phyloP scores from a whole-genome alignment of 2,797 vertebrate genomes.

The Valencia hispanica region DNA sequence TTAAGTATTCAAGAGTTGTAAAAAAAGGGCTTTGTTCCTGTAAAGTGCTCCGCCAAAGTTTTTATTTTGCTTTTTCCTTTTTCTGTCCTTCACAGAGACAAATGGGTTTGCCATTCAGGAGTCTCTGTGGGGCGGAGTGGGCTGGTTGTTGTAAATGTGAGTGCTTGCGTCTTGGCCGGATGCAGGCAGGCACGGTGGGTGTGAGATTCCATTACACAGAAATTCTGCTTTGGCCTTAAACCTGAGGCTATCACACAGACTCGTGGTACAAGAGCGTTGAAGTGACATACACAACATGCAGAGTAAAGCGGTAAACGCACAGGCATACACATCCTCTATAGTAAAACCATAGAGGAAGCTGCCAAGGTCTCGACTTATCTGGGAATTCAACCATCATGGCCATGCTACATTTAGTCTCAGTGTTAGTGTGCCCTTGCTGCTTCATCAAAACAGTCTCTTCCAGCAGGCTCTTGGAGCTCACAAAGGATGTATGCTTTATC shows the following conservation, averaged over 20 bases:
- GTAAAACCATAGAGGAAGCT: constrained; percentile 66
- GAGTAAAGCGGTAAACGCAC: constrained; percentile 20
- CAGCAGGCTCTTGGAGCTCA: constrained; percentile 71
- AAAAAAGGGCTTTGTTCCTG: constrained; percentile 69
- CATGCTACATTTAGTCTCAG: constrained; percentile 73
- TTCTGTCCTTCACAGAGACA: constrained; percentile 83
- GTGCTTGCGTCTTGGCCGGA: constrained; percentile 71
- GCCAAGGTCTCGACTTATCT: constrained; percentile 65
- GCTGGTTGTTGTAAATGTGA: constrained; percentile 82
- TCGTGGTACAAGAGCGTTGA: constrained; percentile 32
- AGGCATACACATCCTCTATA: constrained; percentile 40
- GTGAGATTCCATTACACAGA: constrained; percentile 83
- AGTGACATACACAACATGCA: constrained; percentile 7
- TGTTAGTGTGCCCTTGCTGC: constrained; percentile 68
- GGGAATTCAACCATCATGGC: constrained; percentile 69
- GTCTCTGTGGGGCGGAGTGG: constrained; percentile 73
- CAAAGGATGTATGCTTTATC: constrained; percentile 73
- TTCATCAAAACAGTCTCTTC: constrained; percentile 76
- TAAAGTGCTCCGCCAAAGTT: constrained; percentile 71
- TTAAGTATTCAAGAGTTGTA: constrained; percentile 79
- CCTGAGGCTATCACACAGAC: constrained; percentile 60
- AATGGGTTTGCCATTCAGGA: constrained; percentile 85
- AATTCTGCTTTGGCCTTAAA: constrained; percentile 78
- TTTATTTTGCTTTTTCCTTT: constrained; percentile 74
- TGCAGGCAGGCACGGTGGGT: constrained; percentile 70